phyloP scores from a whole-genome alignment of 1,140 invertebrate genomes.

The Sipha flava region DNA sequence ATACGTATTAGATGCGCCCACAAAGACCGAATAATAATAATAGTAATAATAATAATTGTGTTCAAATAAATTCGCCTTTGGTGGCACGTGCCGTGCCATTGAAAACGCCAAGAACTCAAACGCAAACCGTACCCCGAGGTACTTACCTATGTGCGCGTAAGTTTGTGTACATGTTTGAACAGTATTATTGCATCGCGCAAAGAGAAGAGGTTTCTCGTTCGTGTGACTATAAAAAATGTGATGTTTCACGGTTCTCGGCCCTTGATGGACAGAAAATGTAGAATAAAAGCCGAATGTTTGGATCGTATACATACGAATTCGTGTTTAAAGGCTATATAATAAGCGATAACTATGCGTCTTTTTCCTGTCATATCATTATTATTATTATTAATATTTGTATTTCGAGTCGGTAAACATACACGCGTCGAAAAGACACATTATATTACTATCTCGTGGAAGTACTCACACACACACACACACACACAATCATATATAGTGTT shows the following conservation, averaged over 20 bases:
- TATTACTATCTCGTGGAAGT: no score
- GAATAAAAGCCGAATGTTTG: no score
- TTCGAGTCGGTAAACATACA: background rate
- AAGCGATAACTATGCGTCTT: background rate
- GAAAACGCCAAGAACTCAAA: background rate
- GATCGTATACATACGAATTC: no score
- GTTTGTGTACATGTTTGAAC: background rate
- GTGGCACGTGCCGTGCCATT: background rate
- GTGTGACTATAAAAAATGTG: background rate
- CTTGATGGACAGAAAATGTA: background rate
- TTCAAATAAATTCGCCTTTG: background rate
- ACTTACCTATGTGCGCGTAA: no score
- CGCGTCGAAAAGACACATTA: no score
- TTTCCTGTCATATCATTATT: background rate
- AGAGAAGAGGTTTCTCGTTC: background rate
- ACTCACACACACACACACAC: no score
- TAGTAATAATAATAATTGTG: conserved; percentile 4
- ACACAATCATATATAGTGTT: no score
- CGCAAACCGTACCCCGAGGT: background rate
- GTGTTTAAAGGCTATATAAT: background rate
- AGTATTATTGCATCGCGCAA: background rate
- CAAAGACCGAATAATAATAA: background rate
- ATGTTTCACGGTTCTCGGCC: background rate
- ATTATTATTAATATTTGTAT: no score
- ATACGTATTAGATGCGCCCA: background rate